Evolutionary conservation across 2,797 vertebrate species (phyloP).

Genomic region (Lagocephalus sceleratus): DNA sequence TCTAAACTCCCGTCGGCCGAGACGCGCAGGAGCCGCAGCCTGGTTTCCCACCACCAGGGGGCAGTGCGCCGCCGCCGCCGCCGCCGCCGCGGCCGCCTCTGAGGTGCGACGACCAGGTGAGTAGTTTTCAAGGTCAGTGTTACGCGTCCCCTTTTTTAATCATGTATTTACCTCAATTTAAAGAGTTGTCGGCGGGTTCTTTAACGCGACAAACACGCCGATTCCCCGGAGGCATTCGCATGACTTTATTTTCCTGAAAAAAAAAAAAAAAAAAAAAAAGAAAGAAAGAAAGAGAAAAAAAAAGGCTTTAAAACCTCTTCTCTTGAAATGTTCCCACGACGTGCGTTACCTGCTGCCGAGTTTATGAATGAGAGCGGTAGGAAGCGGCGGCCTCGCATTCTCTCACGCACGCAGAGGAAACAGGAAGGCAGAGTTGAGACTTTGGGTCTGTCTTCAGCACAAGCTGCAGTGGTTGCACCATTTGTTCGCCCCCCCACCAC

Average conservation of each 20-base stretch:
- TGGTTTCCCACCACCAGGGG: slow-evolving; percentile 55
- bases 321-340: slow-evolving; percentile 3
- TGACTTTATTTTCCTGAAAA: not conserved
- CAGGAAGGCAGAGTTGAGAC: slow-evolving; percentile 29
- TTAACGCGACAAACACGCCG: not conserved
- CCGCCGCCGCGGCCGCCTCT: slow-evolving; percentile 14
- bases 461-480: slow-evolving; percentile 64
- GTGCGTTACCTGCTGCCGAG: slow-evolving; percentile 14
- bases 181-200: not conserved
- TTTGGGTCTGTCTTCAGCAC: slow-evolving; percentile 38
- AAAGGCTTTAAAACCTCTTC: not conserved
- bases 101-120: slow-evolving; percentile 44
- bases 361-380: slow-evolving; percentile 11
- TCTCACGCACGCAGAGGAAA: slow-evolving; percentile 27
- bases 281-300: too few species aligned
- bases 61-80: slow-evolving; percentile 27
- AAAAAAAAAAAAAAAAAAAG: too few species aligned
- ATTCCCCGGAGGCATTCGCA: not conserved
- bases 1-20: too few species aligned
- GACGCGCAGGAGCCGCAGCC: slow-evolving; percentile 6
- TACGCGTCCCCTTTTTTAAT: slow-evolving; percentile 12
- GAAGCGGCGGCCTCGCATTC: slow-evolving; percentile 19
- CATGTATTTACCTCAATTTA: too few species aligned
- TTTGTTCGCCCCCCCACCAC: slow-evolving; percentile 56
- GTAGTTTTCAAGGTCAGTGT: slow-evolving; percentile 62